These are phyloP conservation scores for Cydia strobilella DNA, from an alignment of 1,140 invertebrate species.

Conservation along the genomic window DNA sequence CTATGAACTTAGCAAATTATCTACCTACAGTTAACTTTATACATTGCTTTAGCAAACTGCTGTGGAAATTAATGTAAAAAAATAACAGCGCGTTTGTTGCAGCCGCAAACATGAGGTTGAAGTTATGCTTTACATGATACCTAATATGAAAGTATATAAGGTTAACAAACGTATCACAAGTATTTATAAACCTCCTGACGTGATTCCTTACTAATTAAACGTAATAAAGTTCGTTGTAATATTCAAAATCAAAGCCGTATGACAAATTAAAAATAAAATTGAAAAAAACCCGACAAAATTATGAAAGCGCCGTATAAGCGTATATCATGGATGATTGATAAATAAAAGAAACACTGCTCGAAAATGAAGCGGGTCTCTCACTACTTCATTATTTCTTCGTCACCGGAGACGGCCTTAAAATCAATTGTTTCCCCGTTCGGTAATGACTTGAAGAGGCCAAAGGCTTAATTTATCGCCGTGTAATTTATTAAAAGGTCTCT, in stretches of 20 bases:
- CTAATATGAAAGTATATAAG: not conserved
- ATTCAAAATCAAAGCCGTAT: too few relatives aligned
- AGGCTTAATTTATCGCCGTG: not conserved
- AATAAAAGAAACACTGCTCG: not conserved
- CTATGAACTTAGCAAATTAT: too few relatives aligned
- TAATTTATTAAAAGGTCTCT: slow-evolving; percentile 9
- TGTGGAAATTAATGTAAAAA: slow-evolving; percentile 1
- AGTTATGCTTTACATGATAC: not conserved
- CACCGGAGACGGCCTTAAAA: not conserved
- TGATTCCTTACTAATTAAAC: too few relatives aligned
- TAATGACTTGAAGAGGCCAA: not conserved
- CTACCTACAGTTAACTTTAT: too few relatives aligned
- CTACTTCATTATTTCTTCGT: not conserved
- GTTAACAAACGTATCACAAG: too few relatives aligned
- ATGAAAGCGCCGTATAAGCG: too few relatives aligned
- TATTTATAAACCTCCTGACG: too few relatives aligned
- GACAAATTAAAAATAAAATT: too few relatives aligned
- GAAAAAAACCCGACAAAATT: too few relatives aligned
- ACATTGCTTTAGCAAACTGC: not conserved
- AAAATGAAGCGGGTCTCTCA: not conserved
- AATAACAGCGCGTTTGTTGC: not conserved
- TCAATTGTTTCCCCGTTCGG: slow-evolving; percentile 2
- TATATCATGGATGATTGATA: too few relatives aligned
- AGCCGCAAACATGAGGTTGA: not conserved
- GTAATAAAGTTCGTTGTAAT: too few relatives aligned